Evolutionary conservation across 2,797 vertebrate species (phyloP).

Genomic region (Rhynchotus rufescens): DNA sequence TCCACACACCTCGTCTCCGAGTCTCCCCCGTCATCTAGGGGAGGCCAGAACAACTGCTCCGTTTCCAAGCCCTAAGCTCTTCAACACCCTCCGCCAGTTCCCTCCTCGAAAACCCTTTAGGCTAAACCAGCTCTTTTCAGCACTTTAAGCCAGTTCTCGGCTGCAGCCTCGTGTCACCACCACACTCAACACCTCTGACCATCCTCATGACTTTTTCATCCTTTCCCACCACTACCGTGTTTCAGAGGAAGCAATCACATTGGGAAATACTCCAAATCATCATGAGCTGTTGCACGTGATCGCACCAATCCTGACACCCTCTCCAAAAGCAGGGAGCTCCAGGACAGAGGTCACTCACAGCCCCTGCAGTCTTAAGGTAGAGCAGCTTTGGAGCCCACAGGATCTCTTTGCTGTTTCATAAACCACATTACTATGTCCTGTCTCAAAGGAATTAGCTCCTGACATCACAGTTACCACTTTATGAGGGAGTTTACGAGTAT

Average conservation of each 20-base stretch:
- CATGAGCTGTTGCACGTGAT: background rate
- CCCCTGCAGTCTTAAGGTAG: background rate
- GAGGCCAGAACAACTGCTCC: background rate
- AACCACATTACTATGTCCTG: rapidly evolving
- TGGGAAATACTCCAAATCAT: background rate
- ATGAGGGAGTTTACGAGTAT: rapidly evolving
- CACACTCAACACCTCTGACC: conserved; percentile 24
- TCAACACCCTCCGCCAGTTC: background rate
- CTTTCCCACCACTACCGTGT: background rate
- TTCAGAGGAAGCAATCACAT: background rate
- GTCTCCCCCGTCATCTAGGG: background rate
- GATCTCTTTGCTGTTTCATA: background rate
- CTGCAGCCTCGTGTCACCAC: background rate
- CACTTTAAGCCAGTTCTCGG: background rate
- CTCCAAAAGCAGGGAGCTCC: background rate
- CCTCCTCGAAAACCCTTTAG: background rate
- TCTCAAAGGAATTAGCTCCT: background rate
- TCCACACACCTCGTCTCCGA: background rate
- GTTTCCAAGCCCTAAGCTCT: background rate
- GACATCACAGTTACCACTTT: rapidly evolving
- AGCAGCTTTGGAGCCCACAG: background rate
- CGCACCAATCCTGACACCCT: rapidly evolving
- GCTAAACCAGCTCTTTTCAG: background rate
- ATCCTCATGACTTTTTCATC: conserved; percentile 1
- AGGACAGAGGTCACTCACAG: rapidly evolving